Evolutionary conservation across 2,113 vertebrate species (phyloP).

Genomic region (Pheucticus melanocephalus): DNA sequence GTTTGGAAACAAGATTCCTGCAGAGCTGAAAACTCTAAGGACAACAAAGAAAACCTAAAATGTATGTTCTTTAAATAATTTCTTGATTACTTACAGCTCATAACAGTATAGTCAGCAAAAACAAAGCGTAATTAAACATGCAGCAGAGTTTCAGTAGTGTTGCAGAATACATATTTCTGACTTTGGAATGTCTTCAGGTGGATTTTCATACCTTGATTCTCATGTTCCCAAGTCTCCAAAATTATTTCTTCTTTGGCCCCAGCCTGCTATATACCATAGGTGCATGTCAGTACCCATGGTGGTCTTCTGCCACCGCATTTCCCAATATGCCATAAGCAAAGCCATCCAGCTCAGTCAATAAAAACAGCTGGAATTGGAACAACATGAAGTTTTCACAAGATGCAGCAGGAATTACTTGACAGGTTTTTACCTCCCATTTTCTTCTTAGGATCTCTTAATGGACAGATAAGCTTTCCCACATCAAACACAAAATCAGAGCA

Average conservation of each 20-base stretch:
- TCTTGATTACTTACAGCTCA: background rate
- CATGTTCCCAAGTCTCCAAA: background rate
- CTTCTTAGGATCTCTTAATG: background rate
- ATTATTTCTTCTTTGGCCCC: background rate
- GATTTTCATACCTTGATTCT: background rate
- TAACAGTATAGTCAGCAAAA: conserved; percentile 16
- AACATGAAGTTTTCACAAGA: background rate
- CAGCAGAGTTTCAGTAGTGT: background rate
- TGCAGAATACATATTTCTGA: background rate
- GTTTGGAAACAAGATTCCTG: conserved; percentile 46
- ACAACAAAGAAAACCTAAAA: conserved; percentile 28
- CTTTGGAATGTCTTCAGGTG: background rate
- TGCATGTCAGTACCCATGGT: background rate
- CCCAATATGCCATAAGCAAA: background rate
- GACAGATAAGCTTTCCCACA: background rate
- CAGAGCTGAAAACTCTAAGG: background rate
- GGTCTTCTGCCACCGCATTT: background rate
- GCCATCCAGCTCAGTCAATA: background rate
- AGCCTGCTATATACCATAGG: fast-evolving
- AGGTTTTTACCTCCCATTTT: background rate
- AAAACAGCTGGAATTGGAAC: background rate
- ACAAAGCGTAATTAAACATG: background rate
- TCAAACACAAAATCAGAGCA: background rate
- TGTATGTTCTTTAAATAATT: conserved; percentile 2
- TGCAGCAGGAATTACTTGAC: background rate